Base-by-base conservation (phyloP, 1,140 invertebrate species). In the Archegozetes longisetosus region DNA sequence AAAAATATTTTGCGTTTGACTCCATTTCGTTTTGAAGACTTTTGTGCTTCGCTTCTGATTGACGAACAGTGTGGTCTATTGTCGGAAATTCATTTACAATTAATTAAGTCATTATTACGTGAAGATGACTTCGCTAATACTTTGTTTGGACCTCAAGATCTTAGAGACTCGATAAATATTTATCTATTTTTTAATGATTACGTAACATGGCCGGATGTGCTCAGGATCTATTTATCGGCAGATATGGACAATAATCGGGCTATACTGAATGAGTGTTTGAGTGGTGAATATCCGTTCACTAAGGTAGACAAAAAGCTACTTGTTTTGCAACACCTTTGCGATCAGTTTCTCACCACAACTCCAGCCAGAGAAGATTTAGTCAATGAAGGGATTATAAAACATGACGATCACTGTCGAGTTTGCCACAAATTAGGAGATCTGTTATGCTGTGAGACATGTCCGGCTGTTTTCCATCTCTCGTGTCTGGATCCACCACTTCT, bases 41-140 rank as follows among this genome's bases (percentile, higher is more conserved):
- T 97, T 70, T 92, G 90, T 77, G 86, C 88, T 9, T 86, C 88
- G 29, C 68, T 97, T n/a, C 77, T 84, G 56, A 85, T 83, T 68
- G 87, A 95, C 67, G 91, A 97, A 72, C 88, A 94, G 71, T 90
- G 84, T 65, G 83, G 82, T 69, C 72, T 98, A 29, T 72, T 97
- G 9, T 83, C 85, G 17, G 93, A 98, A 75, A 82, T 94, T 65
- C 92, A 97, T 71, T 86, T 94, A 60, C 84, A 84, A 77, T 73
- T 97, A 46, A 74, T 97, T 1, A 93, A 90, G 75, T 83, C 90
- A 12, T 77, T 97, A 58, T 73, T 97, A 27, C 73, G 92, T 54
- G 93, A 97, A 75, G 92, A 96, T 74, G 93, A 97, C 72, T 82
- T 83, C 1, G 88, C 92, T 72, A 88, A 89, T 68, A 94, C 91